A percentile compares a stretch with the other conserved stretches of the same genome.
Evolutionary conservation across 2,113 vertebrate species (phyloP).

Genomic region (Lethenteron camtschaticum): DNA sequence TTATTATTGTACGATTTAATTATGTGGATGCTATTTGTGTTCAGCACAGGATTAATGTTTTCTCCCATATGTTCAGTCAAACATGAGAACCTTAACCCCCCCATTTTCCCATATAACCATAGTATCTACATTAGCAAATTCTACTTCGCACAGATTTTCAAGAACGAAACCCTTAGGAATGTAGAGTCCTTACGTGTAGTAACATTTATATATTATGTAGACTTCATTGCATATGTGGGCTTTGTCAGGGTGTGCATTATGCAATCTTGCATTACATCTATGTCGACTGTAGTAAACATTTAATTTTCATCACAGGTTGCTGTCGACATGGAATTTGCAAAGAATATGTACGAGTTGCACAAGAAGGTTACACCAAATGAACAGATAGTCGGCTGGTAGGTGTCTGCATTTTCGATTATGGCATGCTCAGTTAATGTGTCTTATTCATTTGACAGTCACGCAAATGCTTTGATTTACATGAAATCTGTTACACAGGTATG

Average conservation of each 20-base stretch:
- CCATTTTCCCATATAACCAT: neutral
- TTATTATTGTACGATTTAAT: neutral
- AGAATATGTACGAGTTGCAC: slow-evolving; percentile 97
- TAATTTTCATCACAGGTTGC: slow-evolving; percentile 40
- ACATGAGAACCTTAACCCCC: neutral
- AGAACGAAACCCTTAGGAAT: neutral
- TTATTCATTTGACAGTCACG: too few relatives aligned
- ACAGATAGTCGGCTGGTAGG: slow-evolving; percentile 77
- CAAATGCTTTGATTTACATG: too few relatives aligned
- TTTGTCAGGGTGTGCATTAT: too few relatives aligned
- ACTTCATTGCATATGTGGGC: too few relatives aligned
- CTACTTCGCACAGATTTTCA: neutral
- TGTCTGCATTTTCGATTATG: neutral
- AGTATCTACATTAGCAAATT: neutral
- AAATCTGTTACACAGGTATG: slow-evolving; percentile 38
- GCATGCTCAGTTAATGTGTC: too few relatives aligned
- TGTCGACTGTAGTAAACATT: neutral
- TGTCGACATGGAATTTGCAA: slow-evolving; percentile 97
- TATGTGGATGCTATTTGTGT: neutral
- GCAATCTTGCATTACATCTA: too few relatives aligned
- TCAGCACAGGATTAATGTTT: neutral
- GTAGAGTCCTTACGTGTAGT: too few relatives aligned
- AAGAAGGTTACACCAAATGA: slow-evolving; percentile 88
- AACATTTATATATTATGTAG: too few relatives aligned
- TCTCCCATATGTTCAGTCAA: neutral